Percentiles rank a stretch among this genome's conserved stretches.
Conservation (phyloP, 2,888 invertebrate species). For the Tetramorium bicarinatum region DNA sequence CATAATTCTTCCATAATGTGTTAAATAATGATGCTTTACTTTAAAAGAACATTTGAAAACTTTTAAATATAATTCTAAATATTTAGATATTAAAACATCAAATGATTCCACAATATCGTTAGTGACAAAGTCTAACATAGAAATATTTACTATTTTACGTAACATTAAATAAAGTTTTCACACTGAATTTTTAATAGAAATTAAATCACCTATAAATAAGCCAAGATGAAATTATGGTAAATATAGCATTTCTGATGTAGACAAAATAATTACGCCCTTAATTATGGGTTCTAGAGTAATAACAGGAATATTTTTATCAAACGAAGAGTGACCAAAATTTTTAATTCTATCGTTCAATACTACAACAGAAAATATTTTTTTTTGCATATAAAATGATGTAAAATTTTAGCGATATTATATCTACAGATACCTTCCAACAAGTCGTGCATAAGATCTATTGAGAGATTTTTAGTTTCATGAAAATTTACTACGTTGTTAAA, state of each 20-base stretch:
- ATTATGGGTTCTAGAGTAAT: not conserved
- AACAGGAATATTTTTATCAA: slow-evolving; percentile 6
- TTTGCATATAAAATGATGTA: not conserved
- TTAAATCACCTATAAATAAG: not conserved
- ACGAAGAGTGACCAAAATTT: not conserved
- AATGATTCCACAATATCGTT: not conserved
- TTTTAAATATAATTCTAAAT: not conserved
- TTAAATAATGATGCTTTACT: slow-evolving; percentile 11
- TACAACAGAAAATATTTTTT: not conserved
- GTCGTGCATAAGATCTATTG: slow-evolving; percentile 21
- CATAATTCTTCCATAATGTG: slow-evolving; percentile 18
- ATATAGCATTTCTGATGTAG: slow-evolving; percentile 9
- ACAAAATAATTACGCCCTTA: not conserved
- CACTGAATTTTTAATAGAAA: not conserved
- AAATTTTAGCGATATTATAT: slow-evolving; percentile 9
- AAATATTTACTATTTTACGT: slow-evolving; percentile 10
- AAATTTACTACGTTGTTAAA: slow-evolving; percentile 2
- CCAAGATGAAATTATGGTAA: slow-evolving; percentile 4
- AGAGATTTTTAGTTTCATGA: slow-evolving; percentile 8
- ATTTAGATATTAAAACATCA: not conserved
- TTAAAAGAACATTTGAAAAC: slow-evolving; percentile 1
- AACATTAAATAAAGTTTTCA: slow-evolving; percentile 11
- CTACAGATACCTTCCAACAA: slow-evolving; percentile 15
- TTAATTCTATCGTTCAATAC: slow-evolving; percentile 9
- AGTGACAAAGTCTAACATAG: not conserved